Evolutionary conservation across 2,888 invertebrate genomes (phyloP), one percentile per base, ranked within the genome.

Genomic region (Luffia ferchaultella): DNA sequence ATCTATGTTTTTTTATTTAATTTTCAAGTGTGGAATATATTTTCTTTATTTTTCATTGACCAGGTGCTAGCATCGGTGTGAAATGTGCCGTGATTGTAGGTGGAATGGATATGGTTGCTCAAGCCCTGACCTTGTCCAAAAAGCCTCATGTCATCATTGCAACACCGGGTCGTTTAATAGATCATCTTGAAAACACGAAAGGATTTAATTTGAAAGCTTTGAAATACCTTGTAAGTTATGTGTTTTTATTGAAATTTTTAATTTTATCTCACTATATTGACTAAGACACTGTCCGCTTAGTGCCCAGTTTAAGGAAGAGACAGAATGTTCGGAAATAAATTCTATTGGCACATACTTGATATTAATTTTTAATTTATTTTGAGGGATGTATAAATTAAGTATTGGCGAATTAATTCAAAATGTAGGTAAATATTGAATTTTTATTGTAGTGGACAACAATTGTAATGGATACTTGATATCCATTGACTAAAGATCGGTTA

Each of bases 31-130:
- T 46, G 42, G 15, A 12, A 2, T 20, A 9, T 12, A 30, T 30
- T 30, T 30, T 30, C 40, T 19, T 50, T 20, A 7, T 20, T 1
- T 52, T 30, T 30, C 30, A 30, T 7, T 30, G 5, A 48, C 1
- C 60, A 93, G 94, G 95, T 50, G 87, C 93, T 15, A 88, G 90
- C 54, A 95, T 99, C 68, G 98, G 98, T 42, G 93, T 99, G 1
- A 96, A 96, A 85, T 95, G 94, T 77, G 95, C 92, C 50, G 98
- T 98, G 0, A 92, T 99, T 63, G 98, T 99, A 2, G 99, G 99
- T 46, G 99, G 99, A 0, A 96, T 98, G 89, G 98, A 99, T 67
- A 98, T 98, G 96, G 93, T 95, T 65, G 91, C 96, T 0, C 99
- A 99, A 69, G 90, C 96, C 0, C 77, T 98, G 53, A 88, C 91